Base-by-base conservation (phyloP, 2,113 vertebrate species). In the Pterocles burchelli region DNA sequence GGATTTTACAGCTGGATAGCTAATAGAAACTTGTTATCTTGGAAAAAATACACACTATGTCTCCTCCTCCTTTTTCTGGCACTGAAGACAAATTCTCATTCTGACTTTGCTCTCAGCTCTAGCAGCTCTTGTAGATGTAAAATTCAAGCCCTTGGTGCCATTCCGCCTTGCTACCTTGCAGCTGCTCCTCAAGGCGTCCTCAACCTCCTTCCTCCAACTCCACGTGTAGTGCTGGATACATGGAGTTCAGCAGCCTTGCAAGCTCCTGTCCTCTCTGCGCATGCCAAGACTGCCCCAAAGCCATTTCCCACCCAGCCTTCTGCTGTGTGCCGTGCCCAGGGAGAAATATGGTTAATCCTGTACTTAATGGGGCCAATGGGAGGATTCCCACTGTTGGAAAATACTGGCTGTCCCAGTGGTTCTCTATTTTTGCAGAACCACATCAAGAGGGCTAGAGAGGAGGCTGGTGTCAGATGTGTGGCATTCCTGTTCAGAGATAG, bases 191-290 rank as follows among this genome's bases (percentile, higher is more conserved):
- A 72, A 26, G 18, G 2, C 17, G 14, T 17, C 8, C 0, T 84
- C 41, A 41, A 17, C 10, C 3, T 7, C 48, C 11, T 59, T 70
- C 38, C 21, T 65, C 8, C 46, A 73, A 4, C 13, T 68, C 13
- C 17, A 7, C 0, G 0, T 82, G 25, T 38, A 10, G 15, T 24
- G 25, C n/a, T 82, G 51, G 51, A 83, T 76, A 38, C 4, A 43
- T 1, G 8, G 22, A 18, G 21, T 29, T 71, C 67, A 59, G 18
- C 34, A 66, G n/a, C 31, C 25, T 75, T 6, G 3, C 17, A 58
- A 65, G 14, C 18, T 70, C 51, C 22, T 38, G 33, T 55, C 17
- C 34, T 67, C 20, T 17, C 3, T 0, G 0, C 13, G 10, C 10
- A 4, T 22, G 29, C 28, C 59, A 71, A 49, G 12, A 58, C 31